These are phyloP conservation scores for Hemithea aestivaria DNA, from an alignment of 2,888 invertebrate genomes.

Conservation along the genomic window DNA sequence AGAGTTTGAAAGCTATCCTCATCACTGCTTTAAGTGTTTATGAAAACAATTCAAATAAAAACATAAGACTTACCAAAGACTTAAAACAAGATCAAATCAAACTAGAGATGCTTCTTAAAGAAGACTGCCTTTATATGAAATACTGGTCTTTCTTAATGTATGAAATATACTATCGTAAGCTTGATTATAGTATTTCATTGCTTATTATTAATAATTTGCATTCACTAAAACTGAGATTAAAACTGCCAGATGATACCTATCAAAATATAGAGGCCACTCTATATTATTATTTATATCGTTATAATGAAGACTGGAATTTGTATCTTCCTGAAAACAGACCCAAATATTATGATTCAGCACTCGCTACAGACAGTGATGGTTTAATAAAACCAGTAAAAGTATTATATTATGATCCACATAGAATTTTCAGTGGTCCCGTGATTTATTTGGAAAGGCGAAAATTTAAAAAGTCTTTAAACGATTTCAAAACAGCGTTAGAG, in stretches of 20 bases:
- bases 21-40: slow-evolving; percentile 2
- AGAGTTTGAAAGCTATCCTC: slow-evolving; percentile 4
- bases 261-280: slow-evolving; percentile 20
- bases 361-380: not conserved
- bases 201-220: slow-evolving; percentile 19
- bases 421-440: slow-evolving; percentile 8
- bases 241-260: slow-evolving; percentile 6
- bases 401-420: slow-evolving; percentile 2
- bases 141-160: slow-evolving; percentile 1
- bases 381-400: not conserved
- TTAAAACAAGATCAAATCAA: not conserved
- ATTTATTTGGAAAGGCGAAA: slow-evolving; percentile 14
- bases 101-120: not conserved
- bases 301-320: slow-evolving; percentile 19
- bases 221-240: slow-evolving; percentile 12
- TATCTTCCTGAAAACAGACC: slow-evolving; percentile 4
- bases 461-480: slow-evolving; percentile 8
- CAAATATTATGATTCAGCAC: not conserved
- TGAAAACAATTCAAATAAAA: not conserved
- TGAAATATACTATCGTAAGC: slow-evolving; percentile 19
- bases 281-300: slow-evolving; percentile 20
- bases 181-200: slow-evolving; percentile 19
- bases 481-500: not conserved
- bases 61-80: not conserved
- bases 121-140: not conserved